Evolutionary conservation across 2,797 vertebrate genomes (phyloP).

Genomic region (Anabacerthia variegaticeps): DNA sequence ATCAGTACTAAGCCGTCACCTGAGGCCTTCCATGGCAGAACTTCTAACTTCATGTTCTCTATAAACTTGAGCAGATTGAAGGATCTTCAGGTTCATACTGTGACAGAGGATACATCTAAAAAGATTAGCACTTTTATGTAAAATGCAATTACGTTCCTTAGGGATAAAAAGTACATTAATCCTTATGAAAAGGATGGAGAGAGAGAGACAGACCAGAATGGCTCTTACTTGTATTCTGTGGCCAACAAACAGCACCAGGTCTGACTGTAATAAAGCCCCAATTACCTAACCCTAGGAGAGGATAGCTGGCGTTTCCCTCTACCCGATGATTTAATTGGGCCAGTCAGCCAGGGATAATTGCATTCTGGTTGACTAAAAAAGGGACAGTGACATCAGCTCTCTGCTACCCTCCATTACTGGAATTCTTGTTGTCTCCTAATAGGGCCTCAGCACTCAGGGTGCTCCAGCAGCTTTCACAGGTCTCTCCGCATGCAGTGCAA

Average conservation of each 20-base stretch:
- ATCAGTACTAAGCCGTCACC: background rate
- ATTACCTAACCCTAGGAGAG: background rate
- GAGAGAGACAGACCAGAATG: background rate
- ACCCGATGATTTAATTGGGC: conserved; percentile 7
- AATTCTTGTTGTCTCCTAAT: background rate
- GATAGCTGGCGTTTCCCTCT: background rate
- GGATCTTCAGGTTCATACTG: background rate
- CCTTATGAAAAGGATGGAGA: background rate
- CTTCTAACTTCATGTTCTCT: background rate
- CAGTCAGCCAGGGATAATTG: conserved; percentile 55
- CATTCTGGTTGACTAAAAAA: conserved; percentile 60
- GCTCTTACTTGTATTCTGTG: background rate
- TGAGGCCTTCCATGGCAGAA: background rate
- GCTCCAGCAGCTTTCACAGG: background rate
- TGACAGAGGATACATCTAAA: background rate
- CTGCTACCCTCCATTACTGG: conserved; percentile 43
- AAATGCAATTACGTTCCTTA: background rate
- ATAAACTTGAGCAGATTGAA: background rate
- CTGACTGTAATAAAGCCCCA: background rate
- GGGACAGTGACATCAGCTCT: conserved; percentile 58
- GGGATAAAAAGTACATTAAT: background rate
- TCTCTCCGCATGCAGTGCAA: background rate
- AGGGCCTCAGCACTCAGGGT: background rate
- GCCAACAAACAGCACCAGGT: background rate
- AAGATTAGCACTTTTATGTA: background rate